Conservation (phyloP, 2,113 vertebrate species). For the Lasiurus cinereus region DNA sequence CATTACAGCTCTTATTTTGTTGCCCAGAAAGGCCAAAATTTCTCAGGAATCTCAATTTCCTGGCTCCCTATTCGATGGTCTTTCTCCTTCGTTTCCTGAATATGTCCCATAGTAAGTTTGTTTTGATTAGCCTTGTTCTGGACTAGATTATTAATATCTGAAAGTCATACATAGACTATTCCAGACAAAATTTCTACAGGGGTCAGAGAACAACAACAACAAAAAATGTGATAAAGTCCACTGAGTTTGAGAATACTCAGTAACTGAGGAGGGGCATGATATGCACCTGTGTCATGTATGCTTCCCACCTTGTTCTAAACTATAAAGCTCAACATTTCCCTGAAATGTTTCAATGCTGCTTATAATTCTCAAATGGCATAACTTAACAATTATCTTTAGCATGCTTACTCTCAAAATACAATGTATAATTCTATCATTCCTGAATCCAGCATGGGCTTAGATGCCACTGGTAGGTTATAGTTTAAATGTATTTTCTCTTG, state of each 20-base stretch:
- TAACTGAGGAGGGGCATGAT: not conserved
- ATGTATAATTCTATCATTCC: not conserved
- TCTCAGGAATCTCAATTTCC: not conserved
- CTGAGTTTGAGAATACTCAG: not conserved
- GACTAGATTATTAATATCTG: conserved; percentile 4
- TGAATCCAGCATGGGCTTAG: not conserved
- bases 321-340: not conserved
- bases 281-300: not conserved
- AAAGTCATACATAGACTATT: not conserved
- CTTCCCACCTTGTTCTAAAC: not conserved
- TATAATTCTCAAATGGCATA: not conserved
- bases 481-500: conserved; percentile 51
- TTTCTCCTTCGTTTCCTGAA: not conserved
- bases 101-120: not conserved
- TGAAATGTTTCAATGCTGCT: not conserved
- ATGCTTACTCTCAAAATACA: not conserved
- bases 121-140: not conserved
- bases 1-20: not conserved
- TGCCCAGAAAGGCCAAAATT: not conserved
- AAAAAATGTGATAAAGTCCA: not conserved
- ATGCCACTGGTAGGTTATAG: accelerated
- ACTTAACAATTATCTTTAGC: not conserved
- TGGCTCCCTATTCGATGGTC: not conserved
- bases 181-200: not conserved
- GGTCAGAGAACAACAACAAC: not conserved